A percentile compares a stretch with the other conserved stretches of the same genome.
Conservation (phyloP, 2,797 vertebrate species). For the Macropus fuliginosus region DNA sequence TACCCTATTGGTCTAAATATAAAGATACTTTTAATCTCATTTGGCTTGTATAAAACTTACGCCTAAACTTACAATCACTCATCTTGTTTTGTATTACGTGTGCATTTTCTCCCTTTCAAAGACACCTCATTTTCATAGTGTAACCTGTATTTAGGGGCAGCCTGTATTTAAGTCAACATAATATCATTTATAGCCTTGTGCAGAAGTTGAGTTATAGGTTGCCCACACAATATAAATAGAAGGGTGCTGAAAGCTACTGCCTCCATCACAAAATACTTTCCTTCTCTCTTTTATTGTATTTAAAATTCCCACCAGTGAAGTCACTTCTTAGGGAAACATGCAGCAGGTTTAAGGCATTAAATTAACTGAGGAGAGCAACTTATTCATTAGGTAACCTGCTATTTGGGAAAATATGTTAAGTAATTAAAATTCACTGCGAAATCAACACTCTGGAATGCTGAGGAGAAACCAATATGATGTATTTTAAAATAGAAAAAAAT, state of each 20-base stretch:
- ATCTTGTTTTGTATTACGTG: not conserved
- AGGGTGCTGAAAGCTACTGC: not conserved
- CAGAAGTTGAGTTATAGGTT: not conserved
- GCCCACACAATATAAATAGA: not conserved
- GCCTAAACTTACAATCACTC: not conserved
- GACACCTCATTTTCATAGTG: not conserved
- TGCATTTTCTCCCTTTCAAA: not conserved
- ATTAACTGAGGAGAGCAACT: not conserved
- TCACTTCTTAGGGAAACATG: not conserved
- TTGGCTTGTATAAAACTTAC: not conserved
- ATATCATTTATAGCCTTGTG: not conserved
- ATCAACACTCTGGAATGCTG: not conserved
- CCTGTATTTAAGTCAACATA: not conserved
- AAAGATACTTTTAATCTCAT: not conserved
- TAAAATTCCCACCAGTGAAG: not conserved
- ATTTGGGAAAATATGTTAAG: not conserved
- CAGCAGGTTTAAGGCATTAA: not conserved
- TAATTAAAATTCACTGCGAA: not conserved
- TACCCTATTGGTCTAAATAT: not conserved
- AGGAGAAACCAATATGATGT: not conserved
- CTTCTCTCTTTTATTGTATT: not conserved
- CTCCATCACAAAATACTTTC: not conserved
- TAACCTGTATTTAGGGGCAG: not conserved
- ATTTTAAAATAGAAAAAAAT: not conserved
- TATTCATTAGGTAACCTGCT: not conserved